Percentiles rank a stretch among this genome's conserved stretches.
Evolutionary conservation across 1,140 invertebrate genomes (phyloP).

Genomic region (Thrips palmi): DNA sequence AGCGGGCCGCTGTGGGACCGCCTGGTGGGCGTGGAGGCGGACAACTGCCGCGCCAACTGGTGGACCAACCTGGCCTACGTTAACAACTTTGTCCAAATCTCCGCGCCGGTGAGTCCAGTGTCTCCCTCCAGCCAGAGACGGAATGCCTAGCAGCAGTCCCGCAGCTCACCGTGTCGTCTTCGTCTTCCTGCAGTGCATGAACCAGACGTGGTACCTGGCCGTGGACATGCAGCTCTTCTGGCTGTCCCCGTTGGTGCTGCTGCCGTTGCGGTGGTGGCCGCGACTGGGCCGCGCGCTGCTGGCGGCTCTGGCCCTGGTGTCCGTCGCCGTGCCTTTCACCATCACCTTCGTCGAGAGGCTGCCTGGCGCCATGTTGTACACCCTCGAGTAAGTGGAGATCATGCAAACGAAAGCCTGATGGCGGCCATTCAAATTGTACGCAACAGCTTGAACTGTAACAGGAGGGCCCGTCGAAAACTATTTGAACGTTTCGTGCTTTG

Average conservation of each 20-base stretch:
- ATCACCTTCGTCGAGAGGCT: constrained; percentile 12
- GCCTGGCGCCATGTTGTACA: constrained; percentile 8
- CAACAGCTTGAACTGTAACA: too few species aligned
- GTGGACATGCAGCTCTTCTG: constrained; percentile 33
- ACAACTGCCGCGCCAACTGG: background rate
- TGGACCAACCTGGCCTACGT: background rate
- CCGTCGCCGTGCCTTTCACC: constrained; percentile 7
- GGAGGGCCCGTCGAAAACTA: too few species aligned
- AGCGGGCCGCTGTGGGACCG: background rate
- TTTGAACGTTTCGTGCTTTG: too few species aligned
- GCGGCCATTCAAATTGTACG: too few species aligned
- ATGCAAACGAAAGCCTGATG: background rate
- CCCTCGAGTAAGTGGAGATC: constrained; percentile 5
- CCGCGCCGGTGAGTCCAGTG: background rate
- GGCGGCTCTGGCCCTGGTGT: constrained; percentile 5
- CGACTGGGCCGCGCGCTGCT: constrained; percentile 12
- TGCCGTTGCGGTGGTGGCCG: constrained; percentile 24
- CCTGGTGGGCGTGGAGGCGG: background rate
- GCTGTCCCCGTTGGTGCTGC: constrained; percentile 26
- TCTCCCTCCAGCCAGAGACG: too few species aligned
- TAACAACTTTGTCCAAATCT: background rate
- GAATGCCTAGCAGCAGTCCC: too few species aligned
- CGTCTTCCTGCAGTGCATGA: constrained; percentile 32
- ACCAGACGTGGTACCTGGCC: constrained; percentile 33
- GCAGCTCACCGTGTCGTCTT: too few species aligned